Conservation (phyloP, 2,888 invertebrate species). For the Anodontia alba region DNA sequence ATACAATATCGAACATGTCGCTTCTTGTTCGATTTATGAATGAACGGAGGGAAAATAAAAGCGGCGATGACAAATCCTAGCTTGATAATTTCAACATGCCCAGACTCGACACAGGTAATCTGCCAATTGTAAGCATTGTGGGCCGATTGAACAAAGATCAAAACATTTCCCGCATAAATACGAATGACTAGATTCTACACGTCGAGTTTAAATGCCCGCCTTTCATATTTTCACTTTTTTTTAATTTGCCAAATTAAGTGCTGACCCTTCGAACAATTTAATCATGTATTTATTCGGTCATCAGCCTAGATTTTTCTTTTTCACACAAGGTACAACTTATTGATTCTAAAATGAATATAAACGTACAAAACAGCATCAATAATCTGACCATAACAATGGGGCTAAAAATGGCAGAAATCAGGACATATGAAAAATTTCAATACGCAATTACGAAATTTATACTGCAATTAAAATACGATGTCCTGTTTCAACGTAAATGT, state of each 20-base stretch:
- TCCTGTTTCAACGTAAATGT: no score
- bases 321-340: no score
- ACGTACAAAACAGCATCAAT: no score
- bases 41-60: constrained; percentile 48
- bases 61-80: constrained; percentile 34
- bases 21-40: constrained; percentile 52
- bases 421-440: no score
- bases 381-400: no score
- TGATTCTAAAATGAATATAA: no score
- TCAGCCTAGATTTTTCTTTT: no score
- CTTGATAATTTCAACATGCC: constrained; percentile 35
- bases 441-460: no score
- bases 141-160: constrained; percentile 42
- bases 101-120: constrained; percentile 26
- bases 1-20: not conserved
- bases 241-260: not conserved
- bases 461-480: no score
- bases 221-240: constrained; percentile 43
- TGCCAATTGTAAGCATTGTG: constrained; percentile 40
- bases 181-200: constrained; percentile 55
- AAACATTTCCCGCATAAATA: constrained; percentile 56
- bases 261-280: no score
- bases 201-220: constrained; percentile 65
- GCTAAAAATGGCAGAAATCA: no score
- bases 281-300: no score